Conservation (phyloP, 92 coral and sea anemone species). For the Umimayanthus chanpuru region DNA sequence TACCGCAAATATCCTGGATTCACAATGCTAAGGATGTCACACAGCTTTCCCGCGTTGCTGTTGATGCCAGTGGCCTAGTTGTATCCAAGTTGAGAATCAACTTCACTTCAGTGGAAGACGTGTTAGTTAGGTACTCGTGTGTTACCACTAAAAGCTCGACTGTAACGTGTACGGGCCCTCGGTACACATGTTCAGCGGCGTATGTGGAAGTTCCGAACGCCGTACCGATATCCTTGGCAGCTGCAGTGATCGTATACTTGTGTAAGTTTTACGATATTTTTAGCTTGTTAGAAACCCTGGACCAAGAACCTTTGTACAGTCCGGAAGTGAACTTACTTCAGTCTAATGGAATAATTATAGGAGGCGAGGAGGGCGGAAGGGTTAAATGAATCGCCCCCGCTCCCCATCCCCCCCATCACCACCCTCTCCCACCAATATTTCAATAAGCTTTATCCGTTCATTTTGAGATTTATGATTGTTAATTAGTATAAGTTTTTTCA, state of each 20-base stretch:
- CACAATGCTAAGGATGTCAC: not conserved
- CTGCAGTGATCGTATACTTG: not conserved
- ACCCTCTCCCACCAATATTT: too few relatives aligned
- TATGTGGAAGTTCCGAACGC: not conserved
- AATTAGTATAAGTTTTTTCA: too few relatives aligned
- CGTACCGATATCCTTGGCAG: not conserved
- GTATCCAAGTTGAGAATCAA: not conserved
- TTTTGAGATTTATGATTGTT: too few relatives aligned
- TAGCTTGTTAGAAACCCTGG: not conserved
- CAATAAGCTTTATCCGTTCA: too few relatives aligned
- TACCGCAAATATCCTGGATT: not conserved
- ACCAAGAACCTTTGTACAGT: too few relatives aligned
- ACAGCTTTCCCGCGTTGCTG: not conserved
- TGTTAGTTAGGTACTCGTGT: not conserved
- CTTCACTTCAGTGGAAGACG: not conserved
- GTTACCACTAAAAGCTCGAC: not conserved
- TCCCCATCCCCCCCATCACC: too few relatives aligned
- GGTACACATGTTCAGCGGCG: constrained; percentile 19
- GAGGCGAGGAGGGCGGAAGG: too few relatives aligned
- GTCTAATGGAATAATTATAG: too few relatives aligned
- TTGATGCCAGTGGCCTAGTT: constrained; percentile 3
- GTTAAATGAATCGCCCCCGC: too few relatives aligned
- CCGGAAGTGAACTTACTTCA: too few relatives aligned
- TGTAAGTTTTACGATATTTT: not conserved
- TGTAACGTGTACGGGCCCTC: not conserved